Conservation (phyloP, 2,888 invertebrate genomes). For the Scrobipalpa atriplicella region DNA sequence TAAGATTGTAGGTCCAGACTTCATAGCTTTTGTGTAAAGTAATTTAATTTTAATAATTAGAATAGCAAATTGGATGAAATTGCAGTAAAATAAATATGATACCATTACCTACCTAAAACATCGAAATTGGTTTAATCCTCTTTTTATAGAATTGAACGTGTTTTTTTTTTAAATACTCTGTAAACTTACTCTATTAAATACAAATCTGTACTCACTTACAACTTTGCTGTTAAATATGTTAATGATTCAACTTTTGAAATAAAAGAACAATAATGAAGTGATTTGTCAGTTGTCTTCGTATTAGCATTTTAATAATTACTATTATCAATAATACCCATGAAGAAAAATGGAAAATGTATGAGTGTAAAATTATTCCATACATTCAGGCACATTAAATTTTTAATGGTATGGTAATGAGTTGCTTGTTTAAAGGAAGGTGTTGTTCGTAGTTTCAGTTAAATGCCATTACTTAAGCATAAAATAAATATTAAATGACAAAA, state of each 20-base stretch:
- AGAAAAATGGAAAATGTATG: constrained; percentile 35
- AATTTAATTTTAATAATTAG: neutral
- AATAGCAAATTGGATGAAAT: neutral
- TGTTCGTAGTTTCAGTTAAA: neutral
- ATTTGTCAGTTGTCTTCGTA: constrained; percentile 33
- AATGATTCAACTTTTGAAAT: constrained; percentile 37
- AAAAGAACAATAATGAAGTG: constrained; percentile 35
- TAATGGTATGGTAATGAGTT: constrained; percentile 1
- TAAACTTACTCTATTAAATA: no score
- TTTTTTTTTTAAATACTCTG: no score
- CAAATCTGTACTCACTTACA: no score
- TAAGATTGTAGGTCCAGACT: neutral
- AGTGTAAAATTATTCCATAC: constrained; percentile 33
- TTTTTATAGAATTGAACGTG: no score
- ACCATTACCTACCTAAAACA: no score
- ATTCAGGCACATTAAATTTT: constrained; percentile 14
- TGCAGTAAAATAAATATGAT: neutral
- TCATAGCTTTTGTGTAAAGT: neutral
- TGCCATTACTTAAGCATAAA: no score
- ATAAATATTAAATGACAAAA: no score
- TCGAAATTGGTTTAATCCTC: no score
- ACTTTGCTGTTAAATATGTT: constrained; percentile 37
- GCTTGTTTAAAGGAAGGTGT: neutral
- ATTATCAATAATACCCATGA: constrained; percentile 40
- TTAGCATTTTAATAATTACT: constrained; percentile 36